phyloP scores from a whole-genome alignment of 2,113 vertebrate species.

The Pterocles orientalis region DNA sequence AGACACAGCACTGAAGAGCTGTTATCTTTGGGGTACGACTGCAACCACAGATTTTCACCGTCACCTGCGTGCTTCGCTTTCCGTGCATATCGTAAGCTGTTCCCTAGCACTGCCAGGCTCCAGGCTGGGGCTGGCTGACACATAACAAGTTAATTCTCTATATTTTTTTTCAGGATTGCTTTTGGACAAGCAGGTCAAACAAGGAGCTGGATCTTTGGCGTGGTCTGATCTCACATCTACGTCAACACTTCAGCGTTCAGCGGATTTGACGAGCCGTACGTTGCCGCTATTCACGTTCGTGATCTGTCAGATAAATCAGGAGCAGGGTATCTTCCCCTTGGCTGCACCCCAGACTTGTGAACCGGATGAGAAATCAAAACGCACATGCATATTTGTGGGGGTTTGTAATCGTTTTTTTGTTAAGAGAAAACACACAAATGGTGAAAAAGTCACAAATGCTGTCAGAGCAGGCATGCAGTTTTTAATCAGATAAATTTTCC shows the following conservation, averaged over 20 bases:
- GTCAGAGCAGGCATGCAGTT: neutral
- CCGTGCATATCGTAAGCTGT: neutral
- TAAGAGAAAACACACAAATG: neutral
- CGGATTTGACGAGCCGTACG: neutral
- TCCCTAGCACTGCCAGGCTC: neutral
- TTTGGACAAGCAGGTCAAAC: neutral
- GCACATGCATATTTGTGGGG: neutral
- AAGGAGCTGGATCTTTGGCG: neutral
- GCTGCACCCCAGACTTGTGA: neutral
- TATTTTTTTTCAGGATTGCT: neutral
- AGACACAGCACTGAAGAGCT: neutral
- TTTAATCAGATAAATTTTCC: neutral
- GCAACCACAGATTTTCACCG: neutral
- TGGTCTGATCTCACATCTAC: neutral
- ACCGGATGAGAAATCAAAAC: neutral
- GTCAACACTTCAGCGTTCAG: neutral
- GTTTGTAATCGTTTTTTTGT: neutral
- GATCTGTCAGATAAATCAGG: neutral
- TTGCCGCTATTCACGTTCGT: accelerated
- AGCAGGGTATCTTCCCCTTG: neutral
- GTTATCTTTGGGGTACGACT: neutral
- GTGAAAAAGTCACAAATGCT: neutral
- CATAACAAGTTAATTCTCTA: neutral
- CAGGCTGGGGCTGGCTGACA: neutral
- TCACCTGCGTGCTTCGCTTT: neutral